Evolutionary conservation across 2,113 vertebrate species (phyloP).

Genomic region (Tetraodon nigroviridis): DNA sequence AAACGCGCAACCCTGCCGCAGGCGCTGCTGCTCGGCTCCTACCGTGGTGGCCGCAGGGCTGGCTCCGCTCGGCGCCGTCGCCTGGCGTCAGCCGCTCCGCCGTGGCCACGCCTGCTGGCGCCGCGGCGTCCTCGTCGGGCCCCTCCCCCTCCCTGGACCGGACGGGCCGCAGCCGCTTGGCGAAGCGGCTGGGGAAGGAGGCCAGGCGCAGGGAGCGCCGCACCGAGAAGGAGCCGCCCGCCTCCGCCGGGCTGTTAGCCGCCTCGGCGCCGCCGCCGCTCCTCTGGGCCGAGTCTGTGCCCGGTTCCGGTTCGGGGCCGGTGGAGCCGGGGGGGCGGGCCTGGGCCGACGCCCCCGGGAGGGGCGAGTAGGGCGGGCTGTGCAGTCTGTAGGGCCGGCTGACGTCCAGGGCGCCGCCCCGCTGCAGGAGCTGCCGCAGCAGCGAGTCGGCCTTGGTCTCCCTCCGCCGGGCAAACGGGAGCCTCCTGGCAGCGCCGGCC

Average conservation of each 20-base stretch:
- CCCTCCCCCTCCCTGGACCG: constrained; percentile 25
- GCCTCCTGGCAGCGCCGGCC: constrained; percentile 35
- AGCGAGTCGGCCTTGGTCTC: constrained; percentile 79
- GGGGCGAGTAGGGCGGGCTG: constrained; percentile 81
- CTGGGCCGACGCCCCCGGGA: neutral
- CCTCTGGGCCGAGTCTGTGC: constrained; percentile 48
- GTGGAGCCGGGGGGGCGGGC: constrained; percentile 7
- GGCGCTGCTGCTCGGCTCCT: too few relatives aligned
- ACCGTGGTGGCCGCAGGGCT: constrained; percentile 64
- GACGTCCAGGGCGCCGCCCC: constrained; percentile 84
- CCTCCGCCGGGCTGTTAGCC: constrained; percentile 55
- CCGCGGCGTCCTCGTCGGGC: constrained; percentile 32
- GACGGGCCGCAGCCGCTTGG: constrained; percentile 68
- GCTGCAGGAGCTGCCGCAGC: constrained; percentile 86
- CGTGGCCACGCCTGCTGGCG: constrained; percentile 29
- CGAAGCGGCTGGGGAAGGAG: constrained; percentile 75
- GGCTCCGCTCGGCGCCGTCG: constrained; percentile 14
- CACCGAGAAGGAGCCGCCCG: constrained; percentile 69
- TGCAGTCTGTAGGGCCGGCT: constrained; percentile 94
- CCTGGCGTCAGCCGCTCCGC: constrained; percentile 18
- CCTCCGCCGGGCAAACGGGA: constrained; percentile 61
- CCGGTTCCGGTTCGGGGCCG: constrained; percentile 48
- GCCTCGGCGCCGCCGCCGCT: constrained; percentile 45
- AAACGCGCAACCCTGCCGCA: too few relatives aligned
- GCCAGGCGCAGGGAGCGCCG: constrained; percentile 89